Evolutionary conservation across 2,888 invertebrate species (phyloP).

Genomic region (Macrosiphum euphorbiae): DNA sequence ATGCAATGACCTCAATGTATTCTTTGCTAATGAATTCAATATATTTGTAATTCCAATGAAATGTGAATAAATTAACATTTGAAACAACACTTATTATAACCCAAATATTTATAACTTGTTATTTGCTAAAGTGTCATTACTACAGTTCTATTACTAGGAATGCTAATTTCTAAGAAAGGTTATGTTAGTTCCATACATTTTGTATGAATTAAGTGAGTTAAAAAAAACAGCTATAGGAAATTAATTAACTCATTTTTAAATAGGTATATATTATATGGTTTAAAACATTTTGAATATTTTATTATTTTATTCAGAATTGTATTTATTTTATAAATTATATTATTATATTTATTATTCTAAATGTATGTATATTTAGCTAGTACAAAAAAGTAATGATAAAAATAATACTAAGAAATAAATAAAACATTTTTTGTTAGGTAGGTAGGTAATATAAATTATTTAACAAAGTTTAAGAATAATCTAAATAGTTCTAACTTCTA

Average conservation of each 20-base stretch:
- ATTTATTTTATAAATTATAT: neutral
- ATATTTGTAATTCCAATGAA: neutral
- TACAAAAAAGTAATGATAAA: no score
- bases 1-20: conserved; percentile 1
- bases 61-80: conserved; percentile 50
- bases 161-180: neutral
- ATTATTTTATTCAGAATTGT: no score
- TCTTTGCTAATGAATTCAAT: conserved; percentile 36
- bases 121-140: neutral
- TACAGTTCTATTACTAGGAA: neutral
- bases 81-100: neutral
- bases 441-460: neutral
- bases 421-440: neutral
- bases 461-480: neutral
- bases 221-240: neutral
- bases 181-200: neutral
- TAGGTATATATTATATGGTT: no score
- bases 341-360: neutral
- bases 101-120: neutral
- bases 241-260: neutral
- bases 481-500: neutral
- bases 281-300: no score
- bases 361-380: neutral
- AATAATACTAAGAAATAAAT: neutral
- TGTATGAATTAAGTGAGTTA: neutral